Evolutionary conservation across 2,797 vertebrate genomes (phyloP).

Genomic region (Karalla daura): DNA sequence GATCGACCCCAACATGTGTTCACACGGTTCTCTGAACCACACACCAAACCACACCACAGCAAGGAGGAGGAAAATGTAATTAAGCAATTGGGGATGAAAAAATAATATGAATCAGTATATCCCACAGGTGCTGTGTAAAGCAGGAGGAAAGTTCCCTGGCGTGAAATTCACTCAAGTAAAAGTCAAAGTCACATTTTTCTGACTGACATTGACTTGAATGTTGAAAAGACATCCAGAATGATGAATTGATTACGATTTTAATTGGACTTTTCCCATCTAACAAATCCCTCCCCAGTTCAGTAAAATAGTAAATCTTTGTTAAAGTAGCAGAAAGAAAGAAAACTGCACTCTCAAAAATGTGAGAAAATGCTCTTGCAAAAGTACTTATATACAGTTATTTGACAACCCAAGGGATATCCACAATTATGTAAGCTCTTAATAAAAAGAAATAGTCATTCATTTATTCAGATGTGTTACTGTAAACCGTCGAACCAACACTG

Average conservation of each 20-base stretch:
- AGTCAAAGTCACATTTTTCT: not conserved
- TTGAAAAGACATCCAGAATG: not conserved
- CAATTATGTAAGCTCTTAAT: not conserved
- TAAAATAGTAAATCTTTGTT: not conserved
- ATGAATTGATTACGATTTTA: not conserved
- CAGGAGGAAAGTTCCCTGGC: not conserved
- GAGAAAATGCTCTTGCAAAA: not conserved
- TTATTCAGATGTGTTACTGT: not conserved
- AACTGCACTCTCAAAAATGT: not conserved
- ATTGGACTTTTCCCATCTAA: not conserved
- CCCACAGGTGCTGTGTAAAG: not conserved
- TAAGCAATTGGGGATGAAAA: not conserved
- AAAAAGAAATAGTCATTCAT: not conserved
- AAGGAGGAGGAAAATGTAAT: not conserved
- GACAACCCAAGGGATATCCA: not conserved
- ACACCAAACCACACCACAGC: conserved; percentile 22
- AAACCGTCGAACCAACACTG: conserved; percentile 7
- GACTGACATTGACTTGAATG: not conserved
- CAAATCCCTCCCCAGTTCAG: not conserved
- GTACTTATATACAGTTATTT: not conserved
- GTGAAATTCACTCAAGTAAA: not conserved
- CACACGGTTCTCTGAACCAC: conserved; percentile 24
- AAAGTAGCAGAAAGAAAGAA: not conserved
- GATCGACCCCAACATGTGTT: conserved; percentile 21
- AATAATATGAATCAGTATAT: not conserved